These are phyloP conservation scores for Metaphire vulgaris DNA, from an alignment of 1,140 invertebrate genomes.

Conservation along the genomic window DNA sequence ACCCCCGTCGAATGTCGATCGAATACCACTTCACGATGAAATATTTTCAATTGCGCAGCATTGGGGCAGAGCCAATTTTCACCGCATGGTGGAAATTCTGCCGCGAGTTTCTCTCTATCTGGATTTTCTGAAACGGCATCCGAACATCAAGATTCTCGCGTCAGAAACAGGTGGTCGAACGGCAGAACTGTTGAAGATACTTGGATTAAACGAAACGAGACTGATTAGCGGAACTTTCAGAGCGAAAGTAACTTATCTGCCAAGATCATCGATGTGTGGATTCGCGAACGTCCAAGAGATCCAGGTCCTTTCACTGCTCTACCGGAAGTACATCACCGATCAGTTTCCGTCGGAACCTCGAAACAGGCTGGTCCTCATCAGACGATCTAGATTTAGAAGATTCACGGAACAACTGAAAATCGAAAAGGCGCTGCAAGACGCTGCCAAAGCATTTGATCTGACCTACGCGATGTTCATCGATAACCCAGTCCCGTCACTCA, in stretches of 20 bases:
- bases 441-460: neutral
- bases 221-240: neutral
- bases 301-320: neutral
- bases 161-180: neutral
- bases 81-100: constrained; percentile 12
- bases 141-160: constrained; percentile 5
- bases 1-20: neutral
- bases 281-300: neutral
- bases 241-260: constrained; percentile 12
- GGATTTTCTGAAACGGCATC: constrained; percentile 2
- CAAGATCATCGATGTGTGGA: constrained; percentile 5
- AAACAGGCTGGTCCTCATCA: neutral
- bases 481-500: constrained; percentile 11
- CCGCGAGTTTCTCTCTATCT: constrained; percentile 2
- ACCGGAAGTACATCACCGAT: neutral
- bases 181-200: neutral
- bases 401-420: neutral
- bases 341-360: neutral
- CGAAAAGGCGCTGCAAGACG: neutral
- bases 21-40: neutral
- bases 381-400: neutral
- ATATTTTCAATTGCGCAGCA: constrained; percentile 5
- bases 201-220: neutral
- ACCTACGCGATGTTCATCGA: neutral
- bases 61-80: constrained; percentile 13